Evolutionary conservation across 2,113 vertebrate species (phyloP).

Genomic region (Mesocricetus auratus): DNA sequence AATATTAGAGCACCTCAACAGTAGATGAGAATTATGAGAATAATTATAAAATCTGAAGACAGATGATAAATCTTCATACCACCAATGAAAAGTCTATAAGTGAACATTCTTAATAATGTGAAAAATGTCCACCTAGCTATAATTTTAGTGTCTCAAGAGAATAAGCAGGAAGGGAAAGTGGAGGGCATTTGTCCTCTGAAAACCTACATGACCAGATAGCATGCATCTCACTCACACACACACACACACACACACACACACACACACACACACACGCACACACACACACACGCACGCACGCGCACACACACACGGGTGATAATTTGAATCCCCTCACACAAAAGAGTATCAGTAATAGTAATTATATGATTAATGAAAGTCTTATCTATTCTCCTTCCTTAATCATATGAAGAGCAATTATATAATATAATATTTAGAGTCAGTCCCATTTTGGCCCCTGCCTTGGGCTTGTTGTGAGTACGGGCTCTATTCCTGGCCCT

Average conservation of each 20-base stretch:
- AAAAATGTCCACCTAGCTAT: background rate
- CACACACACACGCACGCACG: background rate
- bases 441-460: too few species aligned
- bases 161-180: too few species aligned
- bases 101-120: background rate
- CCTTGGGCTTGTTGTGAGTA: too few species aligned
- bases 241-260: too few species aligned
- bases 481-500: too few species aligned
- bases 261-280: too few species aligned
- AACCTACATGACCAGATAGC: background rate
- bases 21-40: background rate
- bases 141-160: too few species aligned
- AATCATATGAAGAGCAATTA: background rate
- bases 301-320: background rate
- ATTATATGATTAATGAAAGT: background rate
- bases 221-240: too few species aligned
- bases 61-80: background rate
- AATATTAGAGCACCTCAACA: background rate
- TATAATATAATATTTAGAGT: conserved; percentile 1
- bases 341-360: background rate
- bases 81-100: background rate
- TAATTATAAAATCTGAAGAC: background rate
- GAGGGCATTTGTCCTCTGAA: background rate
- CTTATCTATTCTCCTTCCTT: background rate
- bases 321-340: background rate